phyloP scores from a whole-genome alignment of 2,113 vertebrate species.

The Megaceryle maxima region DNA sequence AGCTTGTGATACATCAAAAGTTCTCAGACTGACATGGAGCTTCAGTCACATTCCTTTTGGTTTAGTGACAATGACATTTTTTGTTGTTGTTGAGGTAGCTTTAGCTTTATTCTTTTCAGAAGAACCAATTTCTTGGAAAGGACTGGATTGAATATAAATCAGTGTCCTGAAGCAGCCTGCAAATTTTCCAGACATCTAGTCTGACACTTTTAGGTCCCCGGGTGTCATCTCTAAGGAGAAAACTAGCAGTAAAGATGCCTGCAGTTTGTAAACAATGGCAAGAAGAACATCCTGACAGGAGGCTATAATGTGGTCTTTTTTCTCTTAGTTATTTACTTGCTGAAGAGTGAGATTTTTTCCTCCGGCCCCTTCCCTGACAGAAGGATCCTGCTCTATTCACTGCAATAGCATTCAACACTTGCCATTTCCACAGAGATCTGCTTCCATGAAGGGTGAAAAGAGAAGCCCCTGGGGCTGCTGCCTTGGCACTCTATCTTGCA shows the following conservation, averaged over 20 bases:
- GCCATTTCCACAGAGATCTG: not conserved
- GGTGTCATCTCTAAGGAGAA: conserved; percentile 18
- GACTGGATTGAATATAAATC: conserved; percentile 25
- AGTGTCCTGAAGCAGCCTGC: conserved; percentile 26
- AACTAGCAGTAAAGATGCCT: conserved; percentile 36
- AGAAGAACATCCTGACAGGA: conserved; percentile 46
- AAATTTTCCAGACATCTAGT: conserved; percentile 53
- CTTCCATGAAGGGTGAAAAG: fast-evolving
- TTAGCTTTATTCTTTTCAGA: not conserved
- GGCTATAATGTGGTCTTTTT: conserved; percentile 34
- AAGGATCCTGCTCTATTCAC: not conserved
- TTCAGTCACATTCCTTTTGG: not conserved
- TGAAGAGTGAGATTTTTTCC: conserved; percentile 9
- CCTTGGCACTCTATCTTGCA: not conserved
- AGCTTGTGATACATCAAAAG: not conserved
- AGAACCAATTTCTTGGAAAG: conserved; percentile 23
- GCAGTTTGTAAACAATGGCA: conserved; percentile 54
- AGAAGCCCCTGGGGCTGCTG: not conserved
- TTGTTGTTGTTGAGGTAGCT: not conserved
- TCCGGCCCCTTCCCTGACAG: not conserved
- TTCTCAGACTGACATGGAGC: not conserved
- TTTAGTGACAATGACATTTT: conserved; percentile 22
- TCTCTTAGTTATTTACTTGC: conserved; percentile 37
- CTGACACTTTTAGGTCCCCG: conserved; percentile 30
- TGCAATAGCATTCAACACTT: not conserved